Evolutionary conservation across 2,888 invertebrate species (phyloP), one percentile per base, ranked within the genome.

Genomic region (Hirtodrosophila cameraria): DNA sequence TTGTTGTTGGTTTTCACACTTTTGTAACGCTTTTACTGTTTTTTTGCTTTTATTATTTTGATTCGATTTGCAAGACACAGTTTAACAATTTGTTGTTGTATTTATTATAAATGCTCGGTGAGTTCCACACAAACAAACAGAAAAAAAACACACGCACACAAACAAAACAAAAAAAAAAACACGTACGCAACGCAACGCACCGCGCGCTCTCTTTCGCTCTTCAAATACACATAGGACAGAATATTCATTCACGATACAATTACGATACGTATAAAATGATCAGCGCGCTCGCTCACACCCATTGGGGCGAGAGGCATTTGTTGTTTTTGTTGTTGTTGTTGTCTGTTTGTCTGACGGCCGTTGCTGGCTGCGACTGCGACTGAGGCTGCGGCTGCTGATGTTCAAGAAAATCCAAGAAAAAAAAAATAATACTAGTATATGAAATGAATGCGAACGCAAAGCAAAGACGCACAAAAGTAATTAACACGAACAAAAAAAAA

Each of bases 221-320:
- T 33, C 49, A 55, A 45, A 35, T 63, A 83, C 69, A 80, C 73
- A 67, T 59, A 71, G 61, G 61, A 83, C 84, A 81, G 63, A 75
- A 81, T 71, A 84, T 80, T 80, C 79, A 80, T 80, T 80, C 79
- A 84, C 84, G 74, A 80, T 70, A 86, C 84, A 77, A 58, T 71
- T 75, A 83, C 86, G 69, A 66, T 74, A 81, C 78, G 64, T 77
- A 77, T 74, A 75, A 66, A n/a, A 80, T 65, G 71, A 68, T 77
- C 69, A 58, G 63, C 62, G 66, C 66, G 64, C 80, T 86, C 86
- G 71, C 80, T 85, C 71, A 62, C 76, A 71, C 63, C 63, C 66
- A 81, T 75, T 45, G 68, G 61, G 57, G 68, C 50, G 52, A 65
- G 62, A 58, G 58, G 58, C 62, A 54, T 49, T 62, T 36, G 42